Conservation (phyloP, 2,113 vertebrate genomes). For the Oreochromis tanganicae region DNA sequence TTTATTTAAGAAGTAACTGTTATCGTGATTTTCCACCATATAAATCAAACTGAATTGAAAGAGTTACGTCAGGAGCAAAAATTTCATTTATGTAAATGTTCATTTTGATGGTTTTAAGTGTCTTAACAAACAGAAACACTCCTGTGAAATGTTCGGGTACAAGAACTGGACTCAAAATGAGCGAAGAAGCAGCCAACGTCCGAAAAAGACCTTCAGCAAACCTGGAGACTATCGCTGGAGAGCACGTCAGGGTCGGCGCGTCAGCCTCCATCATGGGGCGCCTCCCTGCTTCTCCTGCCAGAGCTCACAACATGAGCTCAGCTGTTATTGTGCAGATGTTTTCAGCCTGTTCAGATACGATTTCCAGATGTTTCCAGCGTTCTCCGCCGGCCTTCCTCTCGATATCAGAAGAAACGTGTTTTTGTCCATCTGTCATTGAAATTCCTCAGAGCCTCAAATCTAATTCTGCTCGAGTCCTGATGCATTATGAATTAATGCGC, state of each 20-base stretch:
- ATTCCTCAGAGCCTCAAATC: not conserved
- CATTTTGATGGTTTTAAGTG: fast-evolving
- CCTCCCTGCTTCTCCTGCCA: not conserved
- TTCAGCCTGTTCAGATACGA: not conserved
- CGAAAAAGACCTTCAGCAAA: not conserved
- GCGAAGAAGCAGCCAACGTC: not conserved
- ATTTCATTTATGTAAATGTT: fast-evolving
- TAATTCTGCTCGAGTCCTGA: not conserved
- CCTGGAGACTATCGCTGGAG: not conserved
- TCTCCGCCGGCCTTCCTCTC: not conserved
- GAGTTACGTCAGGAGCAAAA: not conserved
- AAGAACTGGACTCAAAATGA: fast-evolving
- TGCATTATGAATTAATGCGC: not conserved
- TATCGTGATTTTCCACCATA: not conserved
- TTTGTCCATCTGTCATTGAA: not conserved
- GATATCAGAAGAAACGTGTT: not conserved
- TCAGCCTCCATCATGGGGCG: fast-evolving
- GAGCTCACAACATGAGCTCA: not conserved
- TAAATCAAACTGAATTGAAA: fast-evolving
- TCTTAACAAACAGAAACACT: not conserved
- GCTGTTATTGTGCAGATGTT: not conserved
- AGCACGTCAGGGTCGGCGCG: fast-evolving
- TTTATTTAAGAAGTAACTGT: not conserved
- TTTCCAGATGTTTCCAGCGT: not conserved
- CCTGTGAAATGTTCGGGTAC: not conserved